Evolutionary conservation across 2,888 invertebrate species (phyloP).

Genomic region (Clitarchus hookeri): DNA sequence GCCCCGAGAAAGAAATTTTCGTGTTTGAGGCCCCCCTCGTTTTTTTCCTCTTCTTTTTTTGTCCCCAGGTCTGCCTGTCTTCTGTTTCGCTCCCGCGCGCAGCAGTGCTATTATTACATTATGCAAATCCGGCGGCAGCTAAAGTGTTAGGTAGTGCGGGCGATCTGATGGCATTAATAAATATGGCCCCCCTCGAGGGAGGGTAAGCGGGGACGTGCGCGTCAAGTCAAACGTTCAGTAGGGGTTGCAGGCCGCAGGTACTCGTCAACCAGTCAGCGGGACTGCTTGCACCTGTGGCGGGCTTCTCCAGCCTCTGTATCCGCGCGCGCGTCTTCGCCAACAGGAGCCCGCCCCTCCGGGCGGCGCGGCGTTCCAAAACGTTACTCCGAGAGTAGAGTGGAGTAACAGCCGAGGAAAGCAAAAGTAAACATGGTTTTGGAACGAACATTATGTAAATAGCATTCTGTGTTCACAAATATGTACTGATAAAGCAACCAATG

Average conservation of each 20-base stretch:
- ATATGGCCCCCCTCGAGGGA: not conserved
- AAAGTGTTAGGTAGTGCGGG: not conserved
- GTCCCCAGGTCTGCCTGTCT: not conserved
- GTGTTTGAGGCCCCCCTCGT: not conserved
- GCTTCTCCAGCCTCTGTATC: no score
- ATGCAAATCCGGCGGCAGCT: slow-evolving; percentile 1
- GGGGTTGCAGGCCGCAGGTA: not conserved
- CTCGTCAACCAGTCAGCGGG: not conserved
- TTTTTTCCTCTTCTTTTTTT: no score
- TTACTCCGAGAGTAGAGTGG: no score
- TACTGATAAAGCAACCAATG: no score
- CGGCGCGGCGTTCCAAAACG: no score
- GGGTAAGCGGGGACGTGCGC: not conserved
- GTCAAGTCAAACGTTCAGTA: not conserved
- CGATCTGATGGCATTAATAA: not conserved
- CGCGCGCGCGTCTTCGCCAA: no score
- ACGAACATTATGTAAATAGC: no score
- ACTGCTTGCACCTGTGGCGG: no score
- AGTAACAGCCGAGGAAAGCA: no score
- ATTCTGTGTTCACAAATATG: no score
- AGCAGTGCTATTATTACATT: not conserved
- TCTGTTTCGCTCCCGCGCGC: not conserved
- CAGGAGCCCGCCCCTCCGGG: no score
- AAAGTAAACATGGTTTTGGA: no score
- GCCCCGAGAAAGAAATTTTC: not conserved